Evolutionary conservation across 2,113 vertebrate species (phyloP).

Genomic region (Neofelis nebulosa): DNA sequence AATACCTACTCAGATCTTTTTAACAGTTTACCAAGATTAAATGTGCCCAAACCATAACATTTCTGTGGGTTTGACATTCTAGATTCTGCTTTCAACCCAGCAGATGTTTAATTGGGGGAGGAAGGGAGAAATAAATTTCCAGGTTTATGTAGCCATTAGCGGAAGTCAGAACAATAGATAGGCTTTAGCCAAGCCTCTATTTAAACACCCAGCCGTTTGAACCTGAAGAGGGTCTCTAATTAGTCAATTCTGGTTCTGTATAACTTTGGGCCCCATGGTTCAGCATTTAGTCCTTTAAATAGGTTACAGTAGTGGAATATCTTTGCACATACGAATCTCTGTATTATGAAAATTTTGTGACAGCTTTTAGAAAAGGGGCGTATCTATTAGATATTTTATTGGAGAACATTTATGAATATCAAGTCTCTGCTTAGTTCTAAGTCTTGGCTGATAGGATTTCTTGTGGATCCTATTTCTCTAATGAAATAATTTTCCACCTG

Average conservation of each 20-base stretch:
- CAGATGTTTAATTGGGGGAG: constrained; percentile 31
- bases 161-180: background rate
- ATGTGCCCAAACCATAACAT: constrained; percentile 30
- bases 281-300: background rate
- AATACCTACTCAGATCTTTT: constrained; percentile 43
- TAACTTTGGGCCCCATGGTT: background rate
- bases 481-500: background rate
- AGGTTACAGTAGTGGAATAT: background rate
- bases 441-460: background rate
- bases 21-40: constrained; percentile 50
- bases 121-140: background rate
- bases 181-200: background rate
- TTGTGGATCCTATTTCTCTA: background rate
- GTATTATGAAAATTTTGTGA: background rate
- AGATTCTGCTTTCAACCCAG: constrained; percentile 42
- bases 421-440: background rate
- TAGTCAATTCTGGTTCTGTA: background rate
- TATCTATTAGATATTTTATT: background rate
- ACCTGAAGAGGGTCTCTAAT: background rate
- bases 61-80: constrained; percentile 64
- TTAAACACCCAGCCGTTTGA: background rate
- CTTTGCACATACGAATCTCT: background rate
- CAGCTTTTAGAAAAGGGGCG: background rate
- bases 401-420: background rate
- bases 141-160: background rate